Percentiles rank a stretch among this genome's conserved stretches.
phyloP scores from a whole-genome alignment of 1,140 invertebrate genomes.

The Leptinotarsa lineolata region DNA sequence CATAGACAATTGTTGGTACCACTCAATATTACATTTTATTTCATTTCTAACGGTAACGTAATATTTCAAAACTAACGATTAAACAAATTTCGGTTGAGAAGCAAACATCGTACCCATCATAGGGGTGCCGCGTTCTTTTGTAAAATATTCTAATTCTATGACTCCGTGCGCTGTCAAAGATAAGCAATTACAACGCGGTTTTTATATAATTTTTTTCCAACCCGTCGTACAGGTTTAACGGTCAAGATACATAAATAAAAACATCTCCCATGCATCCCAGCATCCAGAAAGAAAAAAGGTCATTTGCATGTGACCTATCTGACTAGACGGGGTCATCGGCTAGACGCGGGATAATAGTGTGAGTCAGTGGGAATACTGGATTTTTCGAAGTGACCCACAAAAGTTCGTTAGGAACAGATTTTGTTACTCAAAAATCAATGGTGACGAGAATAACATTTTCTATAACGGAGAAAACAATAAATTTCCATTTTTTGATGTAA shows the following conservation, averaged over 20 bases:
- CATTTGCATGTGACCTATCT: slow-evolving; percentile 1
- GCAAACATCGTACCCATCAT: background rate
- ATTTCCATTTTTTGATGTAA: no score
- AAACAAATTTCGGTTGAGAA: background rate
- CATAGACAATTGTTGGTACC: no score
- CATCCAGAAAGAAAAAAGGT: slow-evolving; percentile 14
- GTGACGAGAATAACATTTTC: no score
- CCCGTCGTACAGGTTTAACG: slow-evolving; percentile 27
- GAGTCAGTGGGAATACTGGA: no score
- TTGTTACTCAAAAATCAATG: no score
- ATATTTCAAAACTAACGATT: background rate
- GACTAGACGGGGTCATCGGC: background rate
- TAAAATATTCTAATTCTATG: slow-evolving; percentile 1
- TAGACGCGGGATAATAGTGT: no score
- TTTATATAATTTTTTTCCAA: slow-evolving; percentile 13
- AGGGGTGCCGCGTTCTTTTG: background rate
- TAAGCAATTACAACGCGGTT: slow-evolving; percentile 9
- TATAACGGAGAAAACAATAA: no score
- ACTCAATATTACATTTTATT: no score
- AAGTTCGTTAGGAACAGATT: no score
- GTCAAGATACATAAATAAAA: slow-evolving; percentile 7
- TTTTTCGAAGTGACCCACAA: no score
- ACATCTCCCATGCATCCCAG: background rate
- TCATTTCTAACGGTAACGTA: background rate
- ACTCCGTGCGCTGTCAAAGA: background rate